Conservation (phyloP, 2,113 vertebrate species). For the Grallaria varia region DNA sequence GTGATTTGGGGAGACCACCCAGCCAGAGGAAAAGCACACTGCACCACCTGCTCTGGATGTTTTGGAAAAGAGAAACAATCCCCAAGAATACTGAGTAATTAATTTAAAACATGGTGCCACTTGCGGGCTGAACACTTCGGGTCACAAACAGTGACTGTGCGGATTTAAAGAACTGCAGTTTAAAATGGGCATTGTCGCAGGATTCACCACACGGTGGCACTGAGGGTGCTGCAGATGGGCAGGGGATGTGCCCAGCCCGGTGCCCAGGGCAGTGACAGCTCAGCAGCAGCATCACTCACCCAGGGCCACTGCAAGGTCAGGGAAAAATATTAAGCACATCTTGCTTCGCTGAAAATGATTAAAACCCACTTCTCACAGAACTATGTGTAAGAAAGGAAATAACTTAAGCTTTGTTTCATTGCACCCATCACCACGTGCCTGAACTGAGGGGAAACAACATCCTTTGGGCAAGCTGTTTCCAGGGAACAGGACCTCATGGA, state of each 20-base stretch:
- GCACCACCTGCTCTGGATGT: accelerated
- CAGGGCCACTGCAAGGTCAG: background rate
- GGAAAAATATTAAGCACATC: background rate
- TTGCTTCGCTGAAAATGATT: background rate
- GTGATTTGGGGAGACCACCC: background rate
- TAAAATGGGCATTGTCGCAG: accelerated
- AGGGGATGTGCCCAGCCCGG: background rate
- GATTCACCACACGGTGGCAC: constrained; percentile 3
- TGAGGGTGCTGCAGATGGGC: background rate
- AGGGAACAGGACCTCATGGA: background rate
- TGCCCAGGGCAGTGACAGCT: background rate
- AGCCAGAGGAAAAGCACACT: background rate
- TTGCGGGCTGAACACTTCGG: background rate
- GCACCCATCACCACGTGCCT: accelerated
- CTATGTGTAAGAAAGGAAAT: background rate
- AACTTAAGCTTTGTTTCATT: background rate
- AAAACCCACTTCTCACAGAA: background rate
- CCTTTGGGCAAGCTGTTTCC: background rate
- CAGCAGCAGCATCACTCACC: accelerated
- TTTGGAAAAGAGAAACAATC: background rate
- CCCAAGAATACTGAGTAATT: accelerated
- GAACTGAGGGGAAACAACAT: background rate
- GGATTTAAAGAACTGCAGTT: accelerated
- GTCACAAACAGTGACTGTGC: accelerated
- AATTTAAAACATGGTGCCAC: background rate